A percentile compares a stretch with the other conserved stretches of the same genome.
Conservation (phyloP, 2,888 invertebrate genomes). For the Meta bourneti region DNA sequence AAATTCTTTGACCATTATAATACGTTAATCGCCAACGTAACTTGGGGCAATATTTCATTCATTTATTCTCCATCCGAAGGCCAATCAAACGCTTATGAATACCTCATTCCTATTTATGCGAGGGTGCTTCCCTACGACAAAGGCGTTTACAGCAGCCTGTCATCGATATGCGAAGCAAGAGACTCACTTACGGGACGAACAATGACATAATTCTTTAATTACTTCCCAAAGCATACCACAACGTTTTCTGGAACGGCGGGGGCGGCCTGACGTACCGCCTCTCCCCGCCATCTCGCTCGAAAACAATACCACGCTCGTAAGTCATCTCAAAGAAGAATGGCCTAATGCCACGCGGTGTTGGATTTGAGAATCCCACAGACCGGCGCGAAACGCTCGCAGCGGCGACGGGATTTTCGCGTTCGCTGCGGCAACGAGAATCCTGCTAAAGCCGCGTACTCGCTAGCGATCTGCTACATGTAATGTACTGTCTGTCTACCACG, state of each 20-base stretch:
- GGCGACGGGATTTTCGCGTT: no score
- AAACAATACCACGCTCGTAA: slow-evolving; percentile 15
- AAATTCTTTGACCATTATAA: no score
- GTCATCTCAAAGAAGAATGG: slow-evolving; percentile 21
- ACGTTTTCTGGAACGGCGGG: neutral
- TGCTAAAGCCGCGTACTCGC: no score
- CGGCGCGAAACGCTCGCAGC: no score
- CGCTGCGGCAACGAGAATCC: no score
- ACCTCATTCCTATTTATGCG: neutral
- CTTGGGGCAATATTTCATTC: slow-evolving; percentile 25
- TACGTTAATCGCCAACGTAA: slow-evolving; percentile 44
- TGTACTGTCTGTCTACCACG: no score
- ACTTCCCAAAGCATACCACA: neutral
- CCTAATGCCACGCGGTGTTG: neutral
- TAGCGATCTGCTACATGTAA: no score
- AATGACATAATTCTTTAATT: slow-evolving; percentile 18
- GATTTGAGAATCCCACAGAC: no score
- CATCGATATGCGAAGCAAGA: neutral
- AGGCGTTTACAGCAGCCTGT: no score
- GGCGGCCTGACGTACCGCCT: no score
- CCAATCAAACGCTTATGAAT: slow-evolving; percentile 6
- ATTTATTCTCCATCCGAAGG: slow-evolving; percentile 9
- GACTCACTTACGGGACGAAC: neutral
- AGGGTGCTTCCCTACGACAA: neutral
- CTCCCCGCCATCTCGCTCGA: neutral